Evolutionary conservation across 1,140 invertebrate species (phyloP).

Genomic region (honey bee (Apis mellifera)): Amel_HAv3.1 CM009932.2:13715001-13715500

Average conservation of each 20-base stretch:
- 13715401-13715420: constrained; percentile 31
- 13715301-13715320: constrained; percentile 40
- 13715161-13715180: constrained; percentile 67
- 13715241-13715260: constrained; percentile 74
- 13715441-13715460: constrained; percentile 35
- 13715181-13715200: constrained; percentile 66
- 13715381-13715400: constrained; percentile 1
- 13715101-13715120: constrained; percentile 76
- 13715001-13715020: constrained; percentile 77
- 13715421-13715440: background rate
- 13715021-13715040: constrained; percentile 77
- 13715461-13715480: background rate
- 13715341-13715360: background rate
- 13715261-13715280: constrained; percentile 22
- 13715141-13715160: constrained; percentile 54
- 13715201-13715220: constrained; percentile 74
- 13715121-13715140: constrained; percentile 72
- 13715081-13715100: constrained; percentile 74
- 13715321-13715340: constrained; percentile 38
- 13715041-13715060: constrained; percentile 78
- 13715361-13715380: constrained; percentile 37
- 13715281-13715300: constrained; percentile 27
- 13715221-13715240: constrained; percentile 75
- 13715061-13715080: constrained; percentile 70
- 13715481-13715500: constrained; percentile 31